phyloP scores from a whole-genome alignment of 2,888 invertebrate species.

The Monochamus alternatus region DNA sequence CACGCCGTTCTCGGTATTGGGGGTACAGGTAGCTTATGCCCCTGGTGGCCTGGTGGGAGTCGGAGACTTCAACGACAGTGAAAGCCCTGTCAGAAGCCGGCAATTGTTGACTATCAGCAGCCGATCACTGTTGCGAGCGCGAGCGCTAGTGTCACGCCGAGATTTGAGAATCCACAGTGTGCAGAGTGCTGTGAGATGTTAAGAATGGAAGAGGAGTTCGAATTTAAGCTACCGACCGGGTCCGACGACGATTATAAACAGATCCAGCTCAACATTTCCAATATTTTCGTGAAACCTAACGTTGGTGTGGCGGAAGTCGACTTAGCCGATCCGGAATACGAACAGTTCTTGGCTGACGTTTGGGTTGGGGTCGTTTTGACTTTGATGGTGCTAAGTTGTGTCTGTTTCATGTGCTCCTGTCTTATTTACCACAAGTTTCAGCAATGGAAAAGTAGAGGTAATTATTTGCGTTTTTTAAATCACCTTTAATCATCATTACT shows the following conservation, averaged over 20 bases:
- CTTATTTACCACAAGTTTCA: slow-evolving; percentile 78
- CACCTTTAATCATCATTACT: no score
- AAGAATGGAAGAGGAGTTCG: slow-evolving; percentile 51
- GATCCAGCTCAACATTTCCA: slow-evolving; percentile 52
- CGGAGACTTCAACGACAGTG: slow-evolving; percentile 61
- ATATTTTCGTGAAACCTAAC: slow-evolving; percentile 47
- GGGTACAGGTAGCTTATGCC: slow-evolving; percentile 7
- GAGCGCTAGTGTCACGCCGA: slow-evolving; percentile 14
- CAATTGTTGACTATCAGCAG: slow-evolving; percentile 17
- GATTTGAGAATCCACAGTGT: not conserved
- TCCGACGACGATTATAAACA: slow-evolving; percentile 42
- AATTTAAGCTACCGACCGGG: slow-evolving; percentile 46
- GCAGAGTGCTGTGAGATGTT: slow-evolving; percentile 43
- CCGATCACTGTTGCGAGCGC: slow-evolving; percentile 10
- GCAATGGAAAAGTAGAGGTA: slow-evolving; percentile 77
- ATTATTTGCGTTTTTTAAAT: slow-evolving; percentile 54
- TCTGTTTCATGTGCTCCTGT: slow-evolving; percentile 78
- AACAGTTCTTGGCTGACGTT: slow-evolving; percentile 76
- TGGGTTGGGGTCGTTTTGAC: slow-evolving; percentile 78
- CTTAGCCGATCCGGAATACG: slow-evolving; percentile 71
- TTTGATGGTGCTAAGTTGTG: slow-evolving; percentile 75
- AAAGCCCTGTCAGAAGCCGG: slow-evolving; percentile 48
- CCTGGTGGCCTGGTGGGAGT: slow-evolving; percentile 41
- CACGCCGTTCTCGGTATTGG: slow-evolving; percentile 20
- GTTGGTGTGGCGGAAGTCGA: slow-evolving; percentile 45